Conservation (phyloP, 2,113 vertebrate species). For the Felis chaus region DNA sequence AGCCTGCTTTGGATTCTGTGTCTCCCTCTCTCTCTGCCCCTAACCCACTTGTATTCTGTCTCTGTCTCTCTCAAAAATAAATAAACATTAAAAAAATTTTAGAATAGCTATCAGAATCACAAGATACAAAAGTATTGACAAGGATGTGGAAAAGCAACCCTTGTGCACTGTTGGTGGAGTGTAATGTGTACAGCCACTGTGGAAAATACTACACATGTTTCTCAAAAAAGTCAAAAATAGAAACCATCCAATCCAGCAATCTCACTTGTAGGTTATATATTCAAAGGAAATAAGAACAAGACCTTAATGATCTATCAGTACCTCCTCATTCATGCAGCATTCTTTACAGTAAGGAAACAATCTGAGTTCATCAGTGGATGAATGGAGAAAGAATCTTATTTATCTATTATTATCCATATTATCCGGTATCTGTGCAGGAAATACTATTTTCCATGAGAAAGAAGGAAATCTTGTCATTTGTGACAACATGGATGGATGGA, state of each 20-base stretch:
- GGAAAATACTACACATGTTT: neutral
- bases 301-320: neutral
- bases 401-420: no score
- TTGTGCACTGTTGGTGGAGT: neutral
- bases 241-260: neutral
- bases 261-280: neutral
- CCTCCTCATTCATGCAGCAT: neutral
- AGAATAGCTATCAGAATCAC: neutral
- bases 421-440: neutral
- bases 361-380: neutral
- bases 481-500: neutral
- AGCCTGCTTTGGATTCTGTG: no score
- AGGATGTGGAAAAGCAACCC: neutral
- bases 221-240: neutral
- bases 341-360: neutral
- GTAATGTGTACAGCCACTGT: neutral
- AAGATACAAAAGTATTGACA: neutral
- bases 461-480: neutral
- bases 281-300: neutral
- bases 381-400: neutral
- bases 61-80: no score
- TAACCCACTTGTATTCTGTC: no score
- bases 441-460: neutral
- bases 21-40: no score
- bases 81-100: neutral